Evolutionary conservation across 2,113 vertebrate genomes (phyloP), one percentile per base, ranked within the genome.

Genomic region (Albula goreensis): DNA sequence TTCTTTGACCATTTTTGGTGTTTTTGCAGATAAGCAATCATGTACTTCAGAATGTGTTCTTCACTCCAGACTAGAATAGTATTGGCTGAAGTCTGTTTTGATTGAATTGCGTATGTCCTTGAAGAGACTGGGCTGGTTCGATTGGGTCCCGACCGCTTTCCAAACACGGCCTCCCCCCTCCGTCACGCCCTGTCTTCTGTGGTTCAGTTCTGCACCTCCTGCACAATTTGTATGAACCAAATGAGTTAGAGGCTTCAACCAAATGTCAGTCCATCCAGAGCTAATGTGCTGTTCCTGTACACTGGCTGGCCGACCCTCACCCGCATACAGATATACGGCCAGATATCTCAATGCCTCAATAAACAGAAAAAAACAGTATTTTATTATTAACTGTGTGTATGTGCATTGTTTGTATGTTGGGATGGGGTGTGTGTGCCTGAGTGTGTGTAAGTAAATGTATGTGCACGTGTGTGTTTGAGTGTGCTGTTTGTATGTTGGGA

Each of bases 281-380:
- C 17, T 66, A 66, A 66, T 66, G 60, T 22, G 17, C 60, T 22
- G 82, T 87, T 86, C 84, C 82, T 78, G 87, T 85, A 90, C 82
- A 86, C 87, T 80, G 84, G 82, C 57, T 85, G 51, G 83, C 63
- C 53, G 87, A 88, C 86, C 87, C 87, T 85, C 87, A 85, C 87
- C 92, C 85, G 60, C 15, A 66, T 15, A 22, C 15, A 66, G 60
- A 66, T 66, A 63, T 13, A 19, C 60, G 60, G 60, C 17, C 60
- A 19, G 22, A 66, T 66, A 19, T 66, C 22, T 19, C 60, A 66
- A 5, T 19, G 60, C 60, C 60, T 66, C 60, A 19, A 66, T 66
- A 66, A 66, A 66, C 17, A 66, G 60, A 66, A 91, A 92, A 90
- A 93, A 90, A 91, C 89, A 7, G 78, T 83, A 83, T 88, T 89